These are phyloP conservation scores for Tursiops truncatus DNA, from an alignment of 2,113 vertebrate species.

Conservation along the genomic window DNA sequence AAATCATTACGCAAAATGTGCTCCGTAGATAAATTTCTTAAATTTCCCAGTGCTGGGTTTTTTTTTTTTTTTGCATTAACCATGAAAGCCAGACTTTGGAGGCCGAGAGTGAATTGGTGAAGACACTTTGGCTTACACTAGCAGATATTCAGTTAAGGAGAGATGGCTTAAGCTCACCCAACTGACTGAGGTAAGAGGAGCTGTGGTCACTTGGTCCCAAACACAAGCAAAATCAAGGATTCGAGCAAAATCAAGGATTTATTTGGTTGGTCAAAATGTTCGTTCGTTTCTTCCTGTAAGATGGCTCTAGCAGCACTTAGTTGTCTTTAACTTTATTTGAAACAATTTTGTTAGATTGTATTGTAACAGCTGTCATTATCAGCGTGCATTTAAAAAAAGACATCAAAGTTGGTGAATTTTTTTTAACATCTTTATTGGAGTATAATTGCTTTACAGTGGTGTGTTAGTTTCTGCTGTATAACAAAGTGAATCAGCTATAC, in stretches of 20 bases:
- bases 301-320: no score
- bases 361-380: no score
- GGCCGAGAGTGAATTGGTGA: not conserved
- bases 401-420: no score
- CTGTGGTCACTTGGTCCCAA: not conserved
- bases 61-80: not conserved
- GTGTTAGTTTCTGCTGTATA: no score
- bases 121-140: not conserved
- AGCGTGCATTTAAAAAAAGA: no score
- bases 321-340: no score
- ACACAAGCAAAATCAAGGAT: not conserved
- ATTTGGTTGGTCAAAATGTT: no score
- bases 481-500: no score
- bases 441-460: no score
- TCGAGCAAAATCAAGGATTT: not conserved
- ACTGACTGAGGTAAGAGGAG: not conserved
- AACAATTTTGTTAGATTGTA: no score
- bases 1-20: not conserved
- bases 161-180: not conserved
- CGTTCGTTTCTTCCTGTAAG: rapidly evolving
- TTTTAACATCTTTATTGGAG: no score
- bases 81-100: not conserved
- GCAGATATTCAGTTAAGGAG: not conserved
- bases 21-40: not conserved
- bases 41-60: not conserved